Conservation (phyloP, 2,797 vertebrate species). For the Champsocephalus esox region DNA sequence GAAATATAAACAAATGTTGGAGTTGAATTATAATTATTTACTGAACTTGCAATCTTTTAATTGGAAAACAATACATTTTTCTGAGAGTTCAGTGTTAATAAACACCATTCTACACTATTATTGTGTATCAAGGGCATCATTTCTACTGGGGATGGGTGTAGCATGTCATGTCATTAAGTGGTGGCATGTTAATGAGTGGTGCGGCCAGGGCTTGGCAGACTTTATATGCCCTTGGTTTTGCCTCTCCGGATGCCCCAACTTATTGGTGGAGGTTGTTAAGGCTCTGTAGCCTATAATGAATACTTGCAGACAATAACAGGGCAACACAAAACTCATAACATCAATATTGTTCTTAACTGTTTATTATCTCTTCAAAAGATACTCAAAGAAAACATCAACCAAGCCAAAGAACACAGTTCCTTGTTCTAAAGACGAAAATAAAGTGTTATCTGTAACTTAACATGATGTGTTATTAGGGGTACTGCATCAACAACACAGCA, state of each 20-base stretch:
- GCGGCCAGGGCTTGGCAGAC: not conserved
- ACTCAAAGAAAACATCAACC: not conserved
- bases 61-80: not conserved
- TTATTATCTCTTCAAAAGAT: not conserved
- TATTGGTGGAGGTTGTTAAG: not conserved
- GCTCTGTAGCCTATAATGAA: not conserved
- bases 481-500: not conserved
- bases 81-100: not conserved
- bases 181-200: slow-evolving; percentile 15
- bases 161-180: not conserved
- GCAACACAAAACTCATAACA: not conserved
- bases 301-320: not conserved
- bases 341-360: not conserved
- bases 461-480: not conserved
- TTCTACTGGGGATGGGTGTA: not conserved
- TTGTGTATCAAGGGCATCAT: too few species aligned
- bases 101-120: not conserved
- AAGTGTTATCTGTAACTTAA: not conserved
- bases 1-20: not conserved
- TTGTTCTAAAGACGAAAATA: not conserved
- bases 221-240: not conserved
- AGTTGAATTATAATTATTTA: not conserved
- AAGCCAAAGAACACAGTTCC: slow-evolving; percentile 3
- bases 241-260: not conserved
- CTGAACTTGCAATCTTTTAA: not conserved